Base-by-base conservation (phyloP, 1,140 invertebrate species). In the Heterodera schachtii region DNA sequence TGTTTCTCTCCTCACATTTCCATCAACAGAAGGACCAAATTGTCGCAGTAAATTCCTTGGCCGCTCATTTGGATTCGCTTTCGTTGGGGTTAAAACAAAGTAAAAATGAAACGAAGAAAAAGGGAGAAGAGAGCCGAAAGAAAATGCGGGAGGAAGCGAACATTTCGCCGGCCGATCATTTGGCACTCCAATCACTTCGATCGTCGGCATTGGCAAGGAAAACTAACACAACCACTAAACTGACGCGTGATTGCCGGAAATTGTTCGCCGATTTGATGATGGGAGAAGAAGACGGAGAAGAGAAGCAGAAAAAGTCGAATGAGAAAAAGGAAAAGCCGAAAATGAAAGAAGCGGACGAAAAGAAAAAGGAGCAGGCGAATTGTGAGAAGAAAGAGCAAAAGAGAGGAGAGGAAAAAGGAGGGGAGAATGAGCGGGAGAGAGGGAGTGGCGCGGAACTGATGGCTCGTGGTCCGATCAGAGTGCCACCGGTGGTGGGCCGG, bases 181-280 rank as follows among this genome's bases (percentile, higher is more conserved):
- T 90, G 57, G 82, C 85, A 19, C 82, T 89, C 43, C 89, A 89
- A 76, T 89, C 83, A 41, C 75, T 90, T 13, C 81, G 89, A 47
- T 90, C 89, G 7, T 88, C 84, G 31, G 87, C 88, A 19, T 75
- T 90, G 81, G 88, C 88, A 3, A 82, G 83, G 31, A 89, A 89
- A 79, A 89, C 89, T n/a, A 89, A 89, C 71, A 88, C 87, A 11
- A 89, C 88, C 11, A 82, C 83, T 0, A 89, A 90, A 76, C 89
- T 89, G 60, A 79, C 76, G 13, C 80, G 82, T 13, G 86, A 86
- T 77, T 78, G 84, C 11, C 81, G 80, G 11, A 83, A 76, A 43
- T 79, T 89, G 0, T 88, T 90, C 70, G 86, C 81, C 16, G 88
- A 89, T 82, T 74, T 89, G 43, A 74, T 88, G 47, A 43, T 46